These are phyloP conservation scores for Amiota mariae DNA, from an alignment of 2,888 invertebrate genomes.

Conservation along the genomic window DNA sequence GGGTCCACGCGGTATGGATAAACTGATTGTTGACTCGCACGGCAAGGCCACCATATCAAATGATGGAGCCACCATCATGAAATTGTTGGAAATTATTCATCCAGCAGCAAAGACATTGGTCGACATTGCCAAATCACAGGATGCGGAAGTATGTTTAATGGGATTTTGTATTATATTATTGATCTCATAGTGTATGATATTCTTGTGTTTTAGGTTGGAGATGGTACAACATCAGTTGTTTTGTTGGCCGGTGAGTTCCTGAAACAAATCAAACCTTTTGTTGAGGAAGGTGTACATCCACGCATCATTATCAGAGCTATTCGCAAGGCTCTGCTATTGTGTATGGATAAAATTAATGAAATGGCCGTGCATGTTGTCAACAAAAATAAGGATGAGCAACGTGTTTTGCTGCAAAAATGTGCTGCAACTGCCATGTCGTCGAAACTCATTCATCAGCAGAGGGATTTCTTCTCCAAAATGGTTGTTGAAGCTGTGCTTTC, in stretches of 20 bases:
- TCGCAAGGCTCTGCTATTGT: slow-evolving; percentile 86
- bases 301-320: slow-evolving; percentile 93
- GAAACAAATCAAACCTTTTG: slow-evolving; percentile 93
- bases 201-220: slow-evolving; percentile 84
- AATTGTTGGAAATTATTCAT: slow-evolving; percentile 97
- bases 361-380: slow-evolving; percentile 86
- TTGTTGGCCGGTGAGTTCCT: slow-evolving; percentile 95
- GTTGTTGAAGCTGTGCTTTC: slow-evolving; percentile 97
- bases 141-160: slow-evolving; percentile 85
- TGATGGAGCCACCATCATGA: slow-evolving; percentile 99
- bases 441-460: slow-evolving; percentile 96
- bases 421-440: slow-evolving; percentile 97
- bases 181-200: neutral
- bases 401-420: slow-evolving; percentile 84
- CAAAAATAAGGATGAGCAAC: slow-evolving; percentile 76
- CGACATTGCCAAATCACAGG: slow-evolving; percentile 99
- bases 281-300: slow-evolving; percentile 97
- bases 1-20: slow-evolving; percentile 99
- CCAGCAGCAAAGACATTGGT: slow-evolving; percentile 98
- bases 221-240: slow-evolving; percentile 98
- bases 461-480: slow-evolving; percentile 96
- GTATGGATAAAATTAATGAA: slow-evolving; percentile 86
- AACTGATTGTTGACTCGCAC: slow-evolving; percentile 91
- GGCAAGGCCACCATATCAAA: slow-evolving; percentile 98
- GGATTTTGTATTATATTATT: neutral